Conservation (phyloP, 2,797 vertebrate genomes). For the Valencia hispanica region DNA sequence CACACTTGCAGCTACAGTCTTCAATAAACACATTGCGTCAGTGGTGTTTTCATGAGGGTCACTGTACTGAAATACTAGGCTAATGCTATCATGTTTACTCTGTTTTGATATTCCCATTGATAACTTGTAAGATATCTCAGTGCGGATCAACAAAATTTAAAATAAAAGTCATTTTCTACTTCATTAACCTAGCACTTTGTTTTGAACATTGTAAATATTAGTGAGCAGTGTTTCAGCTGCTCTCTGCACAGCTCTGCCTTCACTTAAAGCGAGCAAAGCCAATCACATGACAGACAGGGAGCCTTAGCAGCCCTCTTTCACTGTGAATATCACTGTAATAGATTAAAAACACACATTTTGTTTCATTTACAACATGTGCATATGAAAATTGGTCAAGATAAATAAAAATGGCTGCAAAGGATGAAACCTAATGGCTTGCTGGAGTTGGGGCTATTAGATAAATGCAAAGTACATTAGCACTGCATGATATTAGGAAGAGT, state of each 20-base stretch:
- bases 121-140: not conserved
- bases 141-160: not conserved
- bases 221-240: not conserved
- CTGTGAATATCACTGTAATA: not conserved
- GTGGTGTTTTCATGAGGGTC: not conserved
- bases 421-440: not conserved
- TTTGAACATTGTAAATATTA: not conserved
- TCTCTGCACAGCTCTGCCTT: not conserved
- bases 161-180: not conserved
- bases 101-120: not conserved
- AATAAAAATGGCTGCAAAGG: not conserved
- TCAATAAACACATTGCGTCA: not conserved
- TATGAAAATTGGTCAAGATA: not conserved
- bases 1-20: not conserved
- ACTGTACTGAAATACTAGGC: not conserved
- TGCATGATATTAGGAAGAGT: not conserved
- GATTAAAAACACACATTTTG: not conserved
- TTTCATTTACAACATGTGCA: not conserved
- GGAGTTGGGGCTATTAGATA: not conserved
- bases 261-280: not conserved
- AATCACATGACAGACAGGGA: not conserved
- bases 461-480: not conserved
- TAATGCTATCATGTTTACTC: not conserved
- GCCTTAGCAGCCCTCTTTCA: not conserved
- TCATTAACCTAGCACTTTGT: not conserved